Percentiles rank a stretch among this genome's conserved stretches.
Evolutionary conservation across 2,888 invertebrate species (phyloP).

Genomic region (Myathropa florea): DNA sequence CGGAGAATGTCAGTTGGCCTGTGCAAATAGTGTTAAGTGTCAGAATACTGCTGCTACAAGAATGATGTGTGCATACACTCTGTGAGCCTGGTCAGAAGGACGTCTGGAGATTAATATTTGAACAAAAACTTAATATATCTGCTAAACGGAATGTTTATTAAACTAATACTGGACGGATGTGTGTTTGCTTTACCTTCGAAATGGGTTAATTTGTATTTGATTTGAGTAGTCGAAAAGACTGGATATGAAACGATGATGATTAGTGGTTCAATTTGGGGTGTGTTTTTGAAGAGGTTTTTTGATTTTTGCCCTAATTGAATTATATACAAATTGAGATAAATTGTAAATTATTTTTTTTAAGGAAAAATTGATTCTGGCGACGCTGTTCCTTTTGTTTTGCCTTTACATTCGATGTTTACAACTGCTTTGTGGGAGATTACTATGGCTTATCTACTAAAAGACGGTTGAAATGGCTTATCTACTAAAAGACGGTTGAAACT

Average conservation of each 20-base stretch:
- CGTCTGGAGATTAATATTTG: slow-evolving; percentile 17
- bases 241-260: neutral
- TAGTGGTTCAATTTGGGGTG: no score
- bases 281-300: no score
- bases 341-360: no score
- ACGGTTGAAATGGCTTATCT: no score
- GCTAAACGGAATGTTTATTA: neutral
- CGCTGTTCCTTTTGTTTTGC: no score
- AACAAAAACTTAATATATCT: slow-evolving; percentile 9
- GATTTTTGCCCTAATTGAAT: no score
- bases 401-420: no score
- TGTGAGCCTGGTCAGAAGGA: neutral
- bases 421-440: no score
- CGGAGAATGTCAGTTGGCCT: neutral
- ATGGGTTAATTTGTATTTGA: neutral
- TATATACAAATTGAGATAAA: no score
- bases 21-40: slow-evolving; percentile 5
- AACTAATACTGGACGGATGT: neutral
- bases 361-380: no score
- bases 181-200: neutral
- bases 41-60: neutral
- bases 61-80: neutral
- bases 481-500: no score
- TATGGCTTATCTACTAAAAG: no score
- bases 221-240: neutral